phyloP scores from a whole-genome alignment of 2,888 invertebrate species.

The Vanessa cardui region DNA sequence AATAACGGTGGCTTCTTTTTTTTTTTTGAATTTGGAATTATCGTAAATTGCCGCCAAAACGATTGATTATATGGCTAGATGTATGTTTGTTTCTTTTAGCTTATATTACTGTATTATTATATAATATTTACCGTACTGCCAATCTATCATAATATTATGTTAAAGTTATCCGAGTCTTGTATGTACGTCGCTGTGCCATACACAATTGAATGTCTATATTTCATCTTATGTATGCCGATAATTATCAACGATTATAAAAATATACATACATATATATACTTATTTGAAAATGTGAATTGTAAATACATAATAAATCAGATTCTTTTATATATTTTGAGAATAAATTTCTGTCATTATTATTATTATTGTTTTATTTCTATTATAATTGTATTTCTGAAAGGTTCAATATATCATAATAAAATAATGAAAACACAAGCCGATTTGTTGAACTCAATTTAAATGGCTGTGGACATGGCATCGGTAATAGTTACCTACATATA shows the following conservation, averaged over 20 bases:
- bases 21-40: constrained; percentile 13
- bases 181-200: constrained; percentile 66
- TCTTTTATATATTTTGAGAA: constrained; percentile 76
- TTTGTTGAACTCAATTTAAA: no score
- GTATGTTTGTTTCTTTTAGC: constrained; percentile 28
- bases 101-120: constrained; percentile 20
- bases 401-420: no score
- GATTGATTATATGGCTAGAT: constrained; percentile 7
- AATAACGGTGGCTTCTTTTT: constrained; percentile 9
- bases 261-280: background rate
- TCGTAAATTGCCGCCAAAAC: background rate
- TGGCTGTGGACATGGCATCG: no score
- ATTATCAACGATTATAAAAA: constrained; percentile 30
- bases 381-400: no score
- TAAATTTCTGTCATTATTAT: constrained; percentile 66
- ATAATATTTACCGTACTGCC: constrained; percentile 54
- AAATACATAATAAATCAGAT: constrained; percentile 63
- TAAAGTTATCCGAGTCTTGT: constrained; percentile 35
- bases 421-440: no score
- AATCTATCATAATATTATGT: constrained; percentile 40
- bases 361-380: constrained; percentile 51
- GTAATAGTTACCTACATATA: no score
- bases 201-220: constrained; percentile 40
- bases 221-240: constrained; percentile 27
- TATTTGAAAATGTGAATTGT: constrained; percentile 51